These are phyloP conservation scores for Alloplasta piceator DNA, from an alignment of 2,888 invertebrate genomes.

Conservation along the genomic window DNA sequence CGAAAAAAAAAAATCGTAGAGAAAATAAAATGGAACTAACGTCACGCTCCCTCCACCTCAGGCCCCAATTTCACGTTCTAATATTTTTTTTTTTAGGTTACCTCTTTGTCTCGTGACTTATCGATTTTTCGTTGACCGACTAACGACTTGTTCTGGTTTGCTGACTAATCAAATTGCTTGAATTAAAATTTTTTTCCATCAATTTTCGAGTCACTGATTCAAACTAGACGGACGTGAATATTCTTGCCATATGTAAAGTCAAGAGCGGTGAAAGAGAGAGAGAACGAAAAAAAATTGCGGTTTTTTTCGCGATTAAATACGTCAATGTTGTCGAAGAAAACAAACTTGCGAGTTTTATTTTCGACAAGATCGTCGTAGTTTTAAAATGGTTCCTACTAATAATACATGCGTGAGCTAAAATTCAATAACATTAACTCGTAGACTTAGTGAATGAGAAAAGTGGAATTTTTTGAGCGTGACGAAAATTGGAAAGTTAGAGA, in stretches of 20 bases:
- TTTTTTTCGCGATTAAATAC: slow-evolving; percentile 24
- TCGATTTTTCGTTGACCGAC: slow-evolving; percentile 39
- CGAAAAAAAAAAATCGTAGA: slow-evolving; percentile 36
- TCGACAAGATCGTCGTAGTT: slow-evolving; percentile 67
- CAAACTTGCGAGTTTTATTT: background rate
- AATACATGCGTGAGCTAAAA: slow-evolving; percentile 75
- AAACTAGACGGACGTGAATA: slow-evolving; percentile 62
- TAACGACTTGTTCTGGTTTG: slow-evolving; percentile 27
- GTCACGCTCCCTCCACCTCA: slow-evolving; percentile 19
- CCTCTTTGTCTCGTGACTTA: slow-evolving; percentile 27
- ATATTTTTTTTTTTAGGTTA: slow-evolving; percentile 7
- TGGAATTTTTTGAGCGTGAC: slow-evolving; percentile 3
- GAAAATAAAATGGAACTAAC: background rate
- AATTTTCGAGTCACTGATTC: background rate
- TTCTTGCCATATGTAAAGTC: slow-evolving; percentile 67
- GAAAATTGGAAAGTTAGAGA: slow-evolving; percentile 21
- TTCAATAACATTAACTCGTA: slow-evolving; percentile 72
- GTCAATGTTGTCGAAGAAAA: background rate
- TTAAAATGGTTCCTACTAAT: slow-evolving; percentile 81
- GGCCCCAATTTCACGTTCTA: slow-evolving; percentile 29
- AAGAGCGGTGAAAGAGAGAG: slow-evolving; percentile 8
- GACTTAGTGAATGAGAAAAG: slow-evolving; percentile 49
- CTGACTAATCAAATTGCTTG: slow-evolving; percentile 27
- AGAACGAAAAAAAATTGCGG: slow-evolving; percentile 4
- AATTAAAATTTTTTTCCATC: background rate